Evolutionary conservation across 2,888 invertebrate species (phyloP).

Genomic region (Drosophila mettleri): DNA sequence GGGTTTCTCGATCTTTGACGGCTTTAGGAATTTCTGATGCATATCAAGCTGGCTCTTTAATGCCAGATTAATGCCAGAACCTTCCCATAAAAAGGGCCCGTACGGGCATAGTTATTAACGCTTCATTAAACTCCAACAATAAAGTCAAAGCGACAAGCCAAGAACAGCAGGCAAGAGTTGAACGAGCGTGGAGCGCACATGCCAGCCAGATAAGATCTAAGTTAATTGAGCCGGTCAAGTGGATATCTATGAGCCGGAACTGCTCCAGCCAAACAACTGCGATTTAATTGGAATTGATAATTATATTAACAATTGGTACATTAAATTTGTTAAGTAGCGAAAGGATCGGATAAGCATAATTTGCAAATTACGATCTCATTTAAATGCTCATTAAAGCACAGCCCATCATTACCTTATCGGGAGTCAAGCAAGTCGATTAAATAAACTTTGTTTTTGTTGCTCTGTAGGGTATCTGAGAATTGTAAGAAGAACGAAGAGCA

Average conservation of each 20-base stretch:
- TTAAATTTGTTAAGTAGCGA: conserved; percentile 55
- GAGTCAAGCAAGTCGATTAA: neutral
- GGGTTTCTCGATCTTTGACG: conserved; percentile 29
- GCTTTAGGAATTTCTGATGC: conserved; percentile 50
- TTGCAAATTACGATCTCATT: conserved; percentile 47
- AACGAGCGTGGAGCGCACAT: conserved; percentile 34
- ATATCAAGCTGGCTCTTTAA: conserved; percentile 54
- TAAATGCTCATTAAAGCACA: conserved; percentile 13
- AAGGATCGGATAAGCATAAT: conserved; percentile 68
- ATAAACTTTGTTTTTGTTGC: conserved; percentile 14
- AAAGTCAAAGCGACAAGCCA: conserved; percentile 56
- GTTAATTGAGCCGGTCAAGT: conserved; percentile 76
- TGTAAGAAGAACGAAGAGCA: conserved; percentile 18
- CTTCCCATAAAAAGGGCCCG: conserved; percentile 54
- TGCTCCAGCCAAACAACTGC: conserved; percentile 22
- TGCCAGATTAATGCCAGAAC: conserved; percentile 44
- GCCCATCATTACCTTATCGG: neutral
- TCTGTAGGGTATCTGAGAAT: conserved; percentile 42
- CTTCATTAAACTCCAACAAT: conserved; percentile 67
- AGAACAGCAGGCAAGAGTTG: conserved; percentile 14
- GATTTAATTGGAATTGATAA: conserved; percentile 46
- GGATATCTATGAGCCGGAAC: conserved; percentile 52
- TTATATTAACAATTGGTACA: conserved; percentile 39
- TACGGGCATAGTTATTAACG: conserved; percentile 70
- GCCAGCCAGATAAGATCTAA: conserved; percentile 61